These are phyloP conservation scores for Xanthorhoe spadicearia DNA, from an alignment of 2,888 invertebrate species.

Conservation along the genomic window DNA sequence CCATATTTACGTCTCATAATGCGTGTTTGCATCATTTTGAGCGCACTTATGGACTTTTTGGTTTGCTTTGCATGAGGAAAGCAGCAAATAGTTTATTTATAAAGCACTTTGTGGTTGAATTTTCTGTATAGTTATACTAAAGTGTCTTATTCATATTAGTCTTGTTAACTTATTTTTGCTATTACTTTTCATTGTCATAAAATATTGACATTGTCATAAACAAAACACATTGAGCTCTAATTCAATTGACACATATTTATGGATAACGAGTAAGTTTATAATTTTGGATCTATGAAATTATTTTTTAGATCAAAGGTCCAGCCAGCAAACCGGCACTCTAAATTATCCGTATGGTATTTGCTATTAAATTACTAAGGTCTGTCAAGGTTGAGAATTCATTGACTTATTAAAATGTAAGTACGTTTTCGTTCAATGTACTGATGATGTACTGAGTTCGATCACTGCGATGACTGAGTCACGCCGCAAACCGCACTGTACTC, in stretches of 20 bases:
- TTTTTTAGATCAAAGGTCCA: no score
- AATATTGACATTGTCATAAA: no score
- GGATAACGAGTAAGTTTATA: no score
- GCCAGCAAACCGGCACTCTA: no score
- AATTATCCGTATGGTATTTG: no score
- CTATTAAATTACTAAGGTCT: background rate
- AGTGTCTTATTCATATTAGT: no score
- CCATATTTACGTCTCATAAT: conserved; percentile 27
- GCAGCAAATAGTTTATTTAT: background rate
- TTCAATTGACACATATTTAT: no score
- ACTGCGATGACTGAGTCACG: conserved; percentile 12
- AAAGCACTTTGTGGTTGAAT: background rate
- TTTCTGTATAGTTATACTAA: no score
- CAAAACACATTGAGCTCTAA: no score
- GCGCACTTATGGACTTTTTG: conserved; percentile 1
- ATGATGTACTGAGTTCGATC: background rate
- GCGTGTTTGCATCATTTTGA: conserved; percentile 6
- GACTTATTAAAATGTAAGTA: background rate
- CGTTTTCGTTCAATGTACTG: background rate
- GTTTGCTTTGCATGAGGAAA: background rate
- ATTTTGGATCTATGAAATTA: no score
- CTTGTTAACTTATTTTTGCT: no score
- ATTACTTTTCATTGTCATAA: no score
- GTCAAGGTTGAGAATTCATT: background rate
- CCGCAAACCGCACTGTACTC: conserved; percentile 7